Conservation (phyloP, 2,888 invertebrate genomes). For the Steinernema scapterisci region DNA sequence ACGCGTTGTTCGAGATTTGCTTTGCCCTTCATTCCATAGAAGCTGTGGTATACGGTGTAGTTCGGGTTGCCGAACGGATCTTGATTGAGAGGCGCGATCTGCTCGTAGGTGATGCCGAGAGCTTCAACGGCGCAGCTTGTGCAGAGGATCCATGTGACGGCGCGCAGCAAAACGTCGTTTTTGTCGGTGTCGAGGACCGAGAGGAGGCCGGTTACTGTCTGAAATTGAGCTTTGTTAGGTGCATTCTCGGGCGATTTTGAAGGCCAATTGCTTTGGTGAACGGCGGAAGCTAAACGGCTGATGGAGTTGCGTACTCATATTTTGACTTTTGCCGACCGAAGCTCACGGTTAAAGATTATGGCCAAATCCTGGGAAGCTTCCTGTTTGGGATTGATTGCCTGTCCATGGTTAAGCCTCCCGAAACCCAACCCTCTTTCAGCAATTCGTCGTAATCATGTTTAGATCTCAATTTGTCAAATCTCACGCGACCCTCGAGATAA, state of each 20-base stretch:
- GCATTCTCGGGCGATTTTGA: too few relatives aligned
- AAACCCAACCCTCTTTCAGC: neutral
- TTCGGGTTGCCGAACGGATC: conserved; percentile 62
- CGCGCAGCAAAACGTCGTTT: conserved; percentile 58
- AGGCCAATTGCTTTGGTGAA: too few relatives aligned
- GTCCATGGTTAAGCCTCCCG: neutral
- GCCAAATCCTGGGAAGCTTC: too few relatives aligned
- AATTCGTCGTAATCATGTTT: too few relatives aligned
- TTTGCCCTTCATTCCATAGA: conserved; percentile 49
- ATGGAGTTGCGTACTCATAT: too few relatives aligned
- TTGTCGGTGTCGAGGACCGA: conserved; percentile 60
- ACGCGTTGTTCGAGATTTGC: conserved; percentile 39
- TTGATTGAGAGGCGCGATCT: conserved; percentile 52
- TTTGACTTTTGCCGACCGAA: too few relatives aligned
- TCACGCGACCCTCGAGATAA: neutral
- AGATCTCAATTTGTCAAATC: conserved; percentile 15
- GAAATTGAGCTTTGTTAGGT: too few relatives aligned
- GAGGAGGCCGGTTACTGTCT: conserved; percentile 57
- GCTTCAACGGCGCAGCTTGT: conserved; percentile 62
- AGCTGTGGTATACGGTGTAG: conserved; percentile 57
- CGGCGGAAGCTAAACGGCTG: too few relatives aligned
- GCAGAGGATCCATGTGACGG: conserved; percentile 62
- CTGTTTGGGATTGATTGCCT: neutral
- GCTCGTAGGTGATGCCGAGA: conserved; percentile 54
- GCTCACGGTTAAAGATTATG: too few relatives aligned